These are phyloP conservation scores for Parazoanthus swiftii DNA, from an alignment of 92 coral and sea anemone species.

Conservation along the genomic window DNA sequence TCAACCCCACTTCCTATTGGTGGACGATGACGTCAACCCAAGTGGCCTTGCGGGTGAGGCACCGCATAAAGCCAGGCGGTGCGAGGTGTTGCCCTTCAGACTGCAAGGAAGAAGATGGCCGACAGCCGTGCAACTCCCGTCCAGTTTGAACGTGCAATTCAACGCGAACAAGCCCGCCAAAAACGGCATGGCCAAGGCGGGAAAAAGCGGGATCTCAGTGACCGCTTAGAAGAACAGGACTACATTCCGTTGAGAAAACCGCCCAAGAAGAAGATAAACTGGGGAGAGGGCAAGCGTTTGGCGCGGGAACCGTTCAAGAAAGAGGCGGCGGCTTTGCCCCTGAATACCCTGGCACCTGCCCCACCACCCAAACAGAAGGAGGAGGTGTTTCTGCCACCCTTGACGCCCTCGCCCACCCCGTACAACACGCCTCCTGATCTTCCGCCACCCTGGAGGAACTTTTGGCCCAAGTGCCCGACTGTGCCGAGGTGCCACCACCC, in stretches of 20 bases:
- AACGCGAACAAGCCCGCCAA: slow-evolving; percentile 18
- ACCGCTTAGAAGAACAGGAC: neutral
- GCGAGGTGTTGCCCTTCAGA: slow-evolving; percentile 7
- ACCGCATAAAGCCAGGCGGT: neutral
- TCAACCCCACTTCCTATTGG: neutral
- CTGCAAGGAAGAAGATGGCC: slow-evolving; percentile 10
- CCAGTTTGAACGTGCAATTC: neutral
- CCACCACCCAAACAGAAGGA: neutral
- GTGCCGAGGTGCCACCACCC: slow-evolving; percentile 23
- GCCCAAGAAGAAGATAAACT: neutral
- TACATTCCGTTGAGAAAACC: neutral
- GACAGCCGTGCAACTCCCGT: neutral
- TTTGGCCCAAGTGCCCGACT: slow-evolving; percentile 37
- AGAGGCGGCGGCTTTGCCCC: neutral
- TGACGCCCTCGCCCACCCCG: neutral
- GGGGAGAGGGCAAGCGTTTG: neutral
- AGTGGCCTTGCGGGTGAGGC: neutral
- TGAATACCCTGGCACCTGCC: slow-evolving; percentile 10
- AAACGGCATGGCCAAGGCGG: neutral
- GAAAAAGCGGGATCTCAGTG: too few relatives aligned
- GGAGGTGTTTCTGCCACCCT: neutral
- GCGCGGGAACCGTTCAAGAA: neutral
- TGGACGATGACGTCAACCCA: too few relatives aligned
- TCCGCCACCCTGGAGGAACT: slow-evolving; percentile 40
- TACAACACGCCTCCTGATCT: slow-evolving; percentile 22